These are phyloP conservation scores for Epirrhoe alternata DNA, from an alignment of 2,888 invertebrate genomes.

Conservation along the genomic window DNA sequence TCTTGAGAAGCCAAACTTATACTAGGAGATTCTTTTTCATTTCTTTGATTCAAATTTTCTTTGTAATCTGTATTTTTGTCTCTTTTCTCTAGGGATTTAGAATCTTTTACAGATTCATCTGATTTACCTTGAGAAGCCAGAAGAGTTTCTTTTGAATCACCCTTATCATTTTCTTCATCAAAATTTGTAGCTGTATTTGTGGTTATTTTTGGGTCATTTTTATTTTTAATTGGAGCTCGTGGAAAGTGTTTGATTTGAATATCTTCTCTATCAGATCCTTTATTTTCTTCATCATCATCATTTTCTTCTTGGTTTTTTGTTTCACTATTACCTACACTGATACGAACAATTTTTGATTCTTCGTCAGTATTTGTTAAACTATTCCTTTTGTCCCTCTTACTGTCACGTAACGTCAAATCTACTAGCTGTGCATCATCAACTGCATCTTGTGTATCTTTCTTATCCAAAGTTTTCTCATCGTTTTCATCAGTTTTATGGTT, in stretches of 20 bases:
- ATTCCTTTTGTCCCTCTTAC: constrained; percentile 26
- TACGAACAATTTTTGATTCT: constrained; percentile 24
- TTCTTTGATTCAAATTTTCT: not conserved
- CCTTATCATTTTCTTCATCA: not conserved
- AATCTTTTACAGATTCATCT: not conserved
- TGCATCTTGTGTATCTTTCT: not conserved
- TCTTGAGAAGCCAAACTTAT: not conserved
- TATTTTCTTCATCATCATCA: constrained; percentile 12
- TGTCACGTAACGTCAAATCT: constrained; percentile 22
- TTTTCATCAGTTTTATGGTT: not conserved
- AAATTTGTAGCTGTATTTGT: constrained; percentile 9
- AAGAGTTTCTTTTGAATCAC: not conserved
- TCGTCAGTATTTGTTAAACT: not conserved
- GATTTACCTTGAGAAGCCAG: not conserved
- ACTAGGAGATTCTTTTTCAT: not conserved
- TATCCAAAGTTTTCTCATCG: constrained; percentile 9
- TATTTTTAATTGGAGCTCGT: not conserved
- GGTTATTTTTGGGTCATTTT: constrained; percentile 17
- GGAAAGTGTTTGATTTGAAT: constrained; percentile 41
- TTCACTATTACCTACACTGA: constrained; percentile 11
- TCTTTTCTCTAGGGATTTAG: not conserved
- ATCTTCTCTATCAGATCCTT: constrained; percentile 32
- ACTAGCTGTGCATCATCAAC: not conserved
- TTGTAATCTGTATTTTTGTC: not conserved
- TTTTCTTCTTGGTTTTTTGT: constrained; percentile 4